Percentiles rank a stretch among this genome's conserved stretches.
Evolutionary conservation across 1,140 invertebrate species (phyloP).

Genomic region (Drosophila novamexicana): DNA sequence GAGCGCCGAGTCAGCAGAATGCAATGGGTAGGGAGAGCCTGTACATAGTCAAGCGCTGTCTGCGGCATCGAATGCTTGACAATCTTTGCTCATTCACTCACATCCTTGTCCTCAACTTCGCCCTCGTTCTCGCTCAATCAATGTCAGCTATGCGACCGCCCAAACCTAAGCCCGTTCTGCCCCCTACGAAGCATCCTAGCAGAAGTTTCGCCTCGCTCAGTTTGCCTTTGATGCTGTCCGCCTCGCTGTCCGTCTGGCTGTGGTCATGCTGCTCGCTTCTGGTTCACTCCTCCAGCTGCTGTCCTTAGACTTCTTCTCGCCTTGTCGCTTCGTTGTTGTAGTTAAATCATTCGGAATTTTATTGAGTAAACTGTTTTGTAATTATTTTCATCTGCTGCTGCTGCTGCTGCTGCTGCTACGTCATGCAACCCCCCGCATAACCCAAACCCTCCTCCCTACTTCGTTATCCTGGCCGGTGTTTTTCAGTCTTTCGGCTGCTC

Average conservation of each 20-base stretch:
- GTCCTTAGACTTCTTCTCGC: constrained; percentile 25
- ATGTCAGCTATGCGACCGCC: constrained; percentile 55
- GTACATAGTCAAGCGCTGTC: constrained; percentile 25
- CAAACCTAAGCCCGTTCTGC: not conserved
- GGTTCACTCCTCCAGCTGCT: not conserved
- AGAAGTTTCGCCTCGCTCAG: constrained; percentile 36
- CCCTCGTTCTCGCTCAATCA: constrained; percentile 67
- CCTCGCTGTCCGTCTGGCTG: constrained; percentile 8
- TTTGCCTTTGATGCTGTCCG: constrained; percentile 16
- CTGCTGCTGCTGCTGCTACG: constrained; percentile 39
- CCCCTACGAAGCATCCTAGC: not conserved
- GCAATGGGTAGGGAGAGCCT: not conserved
- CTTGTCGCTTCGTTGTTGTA: constrained; percentile 49
- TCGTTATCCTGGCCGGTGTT: constrained; percentile 25
- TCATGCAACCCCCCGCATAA: constrained; percentile 28
- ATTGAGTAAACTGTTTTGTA: constrained; percentile 79
- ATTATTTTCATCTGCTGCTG: constrained; percentile 67
- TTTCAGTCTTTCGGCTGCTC: constrained; percentile 41
- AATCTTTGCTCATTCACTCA: constrained; percentile 57
- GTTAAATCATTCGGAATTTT: constrained; percentile 78
- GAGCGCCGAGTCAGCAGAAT: not conserved
- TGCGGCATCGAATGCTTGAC: constrained; percentile 15
- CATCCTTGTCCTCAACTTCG: constrained; percentile 24
- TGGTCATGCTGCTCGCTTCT: constrained; percentile 6
- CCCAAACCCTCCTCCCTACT: not conserved